phyloP scores from a whole-genome alignment of 2,113 vertebrate species.

The Sorex fumeus region DNA sequence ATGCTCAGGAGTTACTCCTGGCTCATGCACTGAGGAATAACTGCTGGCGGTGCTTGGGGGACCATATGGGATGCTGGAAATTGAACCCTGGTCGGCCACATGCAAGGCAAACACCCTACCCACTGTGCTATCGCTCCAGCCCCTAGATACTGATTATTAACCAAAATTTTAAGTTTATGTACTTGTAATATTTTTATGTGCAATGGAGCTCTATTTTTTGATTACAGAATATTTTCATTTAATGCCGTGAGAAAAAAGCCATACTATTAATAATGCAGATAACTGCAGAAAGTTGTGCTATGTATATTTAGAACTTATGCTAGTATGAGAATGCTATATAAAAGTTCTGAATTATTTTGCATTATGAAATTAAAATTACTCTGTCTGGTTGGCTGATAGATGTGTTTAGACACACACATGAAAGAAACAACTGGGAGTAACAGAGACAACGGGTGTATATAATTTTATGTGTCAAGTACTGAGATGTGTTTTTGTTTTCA shows the following conservation, averaged over 20 bases:
- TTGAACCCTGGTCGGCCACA: too few relatives aligned
- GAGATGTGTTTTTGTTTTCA: background rate
- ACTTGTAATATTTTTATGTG: conserved; percentile 8
- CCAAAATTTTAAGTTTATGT: conserved; percentile 11
- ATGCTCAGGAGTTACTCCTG: too few relatives aligned
- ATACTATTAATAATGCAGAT: background rate
- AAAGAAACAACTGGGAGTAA: conserved; percentile 1
- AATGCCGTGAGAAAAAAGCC: background rate
- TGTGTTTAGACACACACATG: background rate
- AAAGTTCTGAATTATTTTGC: conserved; percentile 28
- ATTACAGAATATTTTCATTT: background rate
- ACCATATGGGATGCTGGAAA: too few relatives aligned
- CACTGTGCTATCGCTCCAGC: too few relatives aligned
- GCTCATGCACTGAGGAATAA: too few relatives aligned
- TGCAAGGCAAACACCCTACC: too few relatives aligned
- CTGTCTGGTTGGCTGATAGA: background rate
- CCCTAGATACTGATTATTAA: conserved; percentile 20
- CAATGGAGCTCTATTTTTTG: background rate
- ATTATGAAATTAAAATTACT: conserved; percentile 44
- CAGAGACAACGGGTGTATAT: background rate
- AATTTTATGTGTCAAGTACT: background rate
- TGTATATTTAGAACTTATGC: background rate
- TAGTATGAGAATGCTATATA: conserved; percentile 11
- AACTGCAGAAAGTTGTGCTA: conserved; percentile 1
- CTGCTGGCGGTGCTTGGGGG: too few relatives aligned